Conservation (phyloP, 2,113 vertebrate genomes). For the Eurypyga helias region DNA sequence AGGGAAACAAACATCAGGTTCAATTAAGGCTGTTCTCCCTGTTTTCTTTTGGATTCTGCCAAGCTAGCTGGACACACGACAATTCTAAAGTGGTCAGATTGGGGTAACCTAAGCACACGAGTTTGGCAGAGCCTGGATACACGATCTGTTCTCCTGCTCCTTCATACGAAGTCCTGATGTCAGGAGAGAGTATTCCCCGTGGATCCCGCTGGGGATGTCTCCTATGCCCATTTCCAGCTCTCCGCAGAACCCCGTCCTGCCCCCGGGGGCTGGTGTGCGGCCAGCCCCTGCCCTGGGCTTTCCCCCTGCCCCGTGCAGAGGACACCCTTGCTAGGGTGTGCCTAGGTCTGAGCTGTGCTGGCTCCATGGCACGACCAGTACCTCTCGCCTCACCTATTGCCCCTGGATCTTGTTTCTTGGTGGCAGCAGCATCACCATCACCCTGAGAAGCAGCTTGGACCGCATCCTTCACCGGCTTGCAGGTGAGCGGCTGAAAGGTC, state of each 20-base stretch:
- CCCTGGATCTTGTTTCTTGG: not conserved
- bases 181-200: accelerated
- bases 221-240: not conserved
- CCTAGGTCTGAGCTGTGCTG: not conserved
- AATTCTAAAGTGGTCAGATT: accelerated
- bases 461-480: not conserved
- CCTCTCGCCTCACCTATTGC: conserved; percentile 56
- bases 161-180: accelerated
- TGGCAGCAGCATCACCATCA: accelerated
- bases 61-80: not conserved
- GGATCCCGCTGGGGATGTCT: not conserved
- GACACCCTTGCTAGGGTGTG: not conserved
- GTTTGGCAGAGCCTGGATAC: not conserved
- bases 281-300: not conserved
- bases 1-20: not conserved
- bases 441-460: not conserved
- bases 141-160: not conserved
- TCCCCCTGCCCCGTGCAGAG: not conserved
- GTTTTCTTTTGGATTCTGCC: not conserved
- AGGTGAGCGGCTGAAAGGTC: conserved; percentile 73
- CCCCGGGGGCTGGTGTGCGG: accelerated
- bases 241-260: not conserved
- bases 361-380: accelerated
- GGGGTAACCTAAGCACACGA: accelerated
- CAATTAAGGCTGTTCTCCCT: not conserved